phyloP scores from a whole-genome alignment of 1,140 invertebrate species.

The Cephus cinctus region DNA sequence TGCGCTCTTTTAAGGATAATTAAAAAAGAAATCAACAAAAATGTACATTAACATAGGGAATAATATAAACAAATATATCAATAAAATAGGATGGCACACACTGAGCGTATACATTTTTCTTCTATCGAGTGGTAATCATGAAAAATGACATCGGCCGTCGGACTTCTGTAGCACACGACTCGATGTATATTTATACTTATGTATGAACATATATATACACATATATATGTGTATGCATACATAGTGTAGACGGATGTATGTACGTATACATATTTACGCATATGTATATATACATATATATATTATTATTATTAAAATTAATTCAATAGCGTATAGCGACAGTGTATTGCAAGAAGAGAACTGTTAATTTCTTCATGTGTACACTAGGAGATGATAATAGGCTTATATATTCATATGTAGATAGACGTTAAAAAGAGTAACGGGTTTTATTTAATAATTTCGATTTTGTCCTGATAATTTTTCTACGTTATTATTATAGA shows the following conservation, averaged over 20 bases:
- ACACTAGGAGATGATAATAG: slow-evolving; percentile 37
- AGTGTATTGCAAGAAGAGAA: slow-evolving; percentile 24
- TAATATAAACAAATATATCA: slow-evolving; percentile 23
- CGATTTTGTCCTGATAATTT: slow-evolving; percentile 47
- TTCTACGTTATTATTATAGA: slow-evolving; percentile 51
- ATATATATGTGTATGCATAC: slow-evolving; percentile 39
- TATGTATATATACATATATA: slow-evolving; percentile 33
- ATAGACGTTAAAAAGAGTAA: slow-evolving; percentile 49
- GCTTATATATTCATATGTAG: slow-evolving; percentile 50
- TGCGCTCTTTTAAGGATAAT: slow-evolving; percentile 41
- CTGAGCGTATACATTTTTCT: too few relatives aligned
- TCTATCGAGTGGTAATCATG: slow-evolving; percentile 33
- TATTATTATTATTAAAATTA: slow-evolving; percentile 22
- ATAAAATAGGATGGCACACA: slow-evolving; percentile 41
- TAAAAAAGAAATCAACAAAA: slow-evolving; percentile 20
- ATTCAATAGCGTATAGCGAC: slow-evolving; percentile 21
- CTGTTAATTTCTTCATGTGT: slow-evolving; percentile 35
- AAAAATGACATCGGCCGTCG: slow-evolving; percentile 18
- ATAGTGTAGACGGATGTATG: slow-evolving; percentile 21
- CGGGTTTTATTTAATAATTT: slow-evolving; percentile 52
- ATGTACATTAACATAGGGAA: slow-evolving; percentile 50
- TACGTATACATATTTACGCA: not conserved
- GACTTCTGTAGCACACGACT: slow-evolving; percentile 26
- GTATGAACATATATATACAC: slow-evolving; percentile 1
- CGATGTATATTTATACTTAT: not conserved